phyloP scores from a whole-genome alignment of 2,888 invertebrate species.

The Orthosia gracilis region DNA sequence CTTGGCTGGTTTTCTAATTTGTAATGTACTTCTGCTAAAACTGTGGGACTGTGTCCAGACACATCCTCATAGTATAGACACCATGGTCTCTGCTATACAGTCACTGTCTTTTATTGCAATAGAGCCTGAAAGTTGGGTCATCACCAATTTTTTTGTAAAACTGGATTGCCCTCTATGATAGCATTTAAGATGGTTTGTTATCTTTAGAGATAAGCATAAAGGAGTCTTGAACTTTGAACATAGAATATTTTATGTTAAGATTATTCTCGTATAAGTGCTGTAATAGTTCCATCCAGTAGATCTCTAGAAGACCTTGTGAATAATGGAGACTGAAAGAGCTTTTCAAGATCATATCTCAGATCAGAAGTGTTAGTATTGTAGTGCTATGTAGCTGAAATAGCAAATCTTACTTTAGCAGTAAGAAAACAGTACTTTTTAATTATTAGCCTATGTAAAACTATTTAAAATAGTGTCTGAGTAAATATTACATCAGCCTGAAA shows the following conservation, averaged over 20 bases:
- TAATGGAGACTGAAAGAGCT: neutral
- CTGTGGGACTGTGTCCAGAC: too few relatives aligned
- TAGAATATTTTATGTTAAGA: neutral
- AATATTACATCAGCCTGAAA: conserved; percentile 58
- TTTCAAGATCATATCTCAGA: neutral
- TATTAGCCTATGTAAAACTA: neutral
- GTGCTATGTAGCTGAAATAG: too few relatives aligned
- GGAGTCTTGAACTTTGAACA: conserved; percentile 6
- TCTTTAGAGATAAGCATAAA: conserved; percentile 40
- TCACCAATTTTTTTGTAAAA: neutral
- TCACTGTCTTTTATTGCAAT: too few relatives aligned
- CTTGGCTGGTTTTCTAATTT: too few relatives aligned
- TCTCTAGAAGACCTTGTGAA: neutral
- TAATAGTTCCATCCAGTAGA: neutral
- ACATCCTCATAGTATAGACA: too few relatives aligned
- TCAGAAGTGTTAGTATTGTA: neutral
- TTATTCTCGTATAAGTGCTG: too few relatives aligned
- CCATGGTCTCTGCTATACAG: too few relatives aligned
- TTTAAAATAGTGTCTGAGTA: neutral
- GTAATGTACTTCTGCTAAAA: too few relatives aligned
- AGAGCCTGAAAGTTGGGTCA: too few relatives aligned
- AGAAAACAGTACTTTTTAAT: neutral
- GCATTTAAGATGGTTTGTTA: conserved; percentile 10
- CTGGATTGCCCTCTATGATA: neutral
- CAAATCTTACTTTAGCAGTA: too few relatives aligned